Percentiles rank a stretch among this genome's conserved stretches.
These are phyloP conservation scores for Alcedo atthis DNA, from an alignment of 2,797 vertebrate genomes.

Conservation along the genomic window DNA sequence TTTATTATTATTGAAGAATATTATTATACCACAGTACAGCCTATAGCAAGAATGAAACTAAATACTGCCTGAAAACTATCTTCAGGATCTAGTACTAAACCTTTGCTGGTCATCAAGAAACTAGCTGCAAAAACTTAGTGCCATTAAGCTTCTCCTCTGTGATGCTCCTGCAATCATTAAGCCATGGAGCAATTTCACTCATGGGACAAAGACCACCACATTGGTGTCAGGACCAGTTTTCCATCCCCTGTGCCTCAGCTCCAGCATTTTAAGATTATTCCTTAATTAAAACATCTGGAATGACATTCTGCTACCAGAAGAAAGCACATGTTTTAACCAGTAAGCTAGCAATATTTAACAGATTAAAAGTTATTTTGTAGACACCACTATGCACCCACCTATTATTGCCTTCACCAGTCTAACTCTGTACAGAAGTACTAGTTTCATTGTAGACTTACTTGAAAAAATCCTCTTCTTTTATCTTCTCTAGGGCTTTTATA, in stretches of 20 bases:
- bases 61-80: not conserved
- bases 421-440: constrained; percentile 31
- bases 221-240: not conserved
- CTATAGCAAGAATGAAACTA: not conserved
- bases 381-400: not conserved
- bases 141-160: not conserved
- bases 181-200: not conserved
- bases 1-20: no score
- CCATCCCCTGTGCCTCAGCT: not conserved
- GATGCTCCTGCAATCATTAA: not conserved
- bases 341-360: constrained; percentile 33
- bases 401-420: constrained; percentile 15
- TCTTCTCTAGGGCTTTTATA: constrained; percentile 94
- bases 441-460: constrained; percentile 79
- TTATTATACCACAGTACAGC: not conserved
- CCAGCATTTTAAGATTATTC: not conserved
- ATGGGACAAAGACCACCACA: not conserved
- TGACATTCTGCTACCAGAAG: not conserved
- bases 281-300: constrained; percentile 14
- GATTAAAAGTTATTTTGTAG: not conserved
- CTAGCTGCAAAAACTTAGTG: not conserved
- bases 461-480: constrained; percentile 87
- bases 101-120: not conserved
- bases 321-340: not conserved
- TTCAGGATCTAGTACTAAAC: not conserved